These are phyloP conservation scores for Drosophila tsacasi DNA, from an alignment of 1,140 invertebrate species.

Conservation along the genomic window DNA sequence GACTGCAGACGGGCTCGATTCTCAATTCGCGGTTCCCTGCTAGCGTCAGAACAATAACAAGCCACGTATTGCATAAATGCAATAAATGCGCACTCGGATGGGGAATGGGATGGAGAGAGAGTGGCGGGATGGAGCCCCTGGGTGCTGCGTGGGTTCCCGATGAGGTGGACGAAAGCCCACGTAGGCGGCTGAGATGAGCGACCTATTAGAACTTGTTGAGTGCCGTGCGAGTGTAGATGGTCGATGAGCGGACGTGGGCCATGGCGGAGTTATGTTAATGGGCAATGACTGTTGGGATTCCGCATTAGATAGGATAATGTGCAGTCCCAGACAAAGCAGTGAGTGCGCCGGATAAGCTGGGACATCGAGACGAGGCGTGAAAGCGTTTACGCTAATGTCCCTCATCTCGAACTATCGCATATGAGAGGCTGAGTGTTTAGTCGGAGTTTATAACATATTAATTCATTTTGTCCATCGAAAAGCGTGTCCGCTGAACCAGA, in stretches of 20 bases:
- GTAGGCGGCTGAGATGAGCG: conserved; percentile 36
- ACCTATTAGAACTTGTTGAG: conserved; percentile 78
- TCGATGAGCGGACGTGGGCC: conserved; percentile 44
- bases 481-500: background rate
- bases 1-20: conserved; percentile 16
- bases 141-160: conserved; percentile 51
- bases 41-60: conserved; percentile 76
- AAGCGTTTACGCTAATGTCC: conserved; percentile 55
- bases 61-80: conserved; percentile 81
- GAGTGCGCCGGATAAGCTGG: conserved; percentile 48
- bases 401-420: conserved; percentile 28
- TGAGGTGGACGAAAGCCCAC: conserved; percentile 33
- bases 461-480: background rate
- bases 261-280: conserved; percentile 71
- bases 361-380: conserved; percentile 26
- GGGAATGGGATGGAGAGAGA: background rate
- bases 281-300: conserved; percentile 77
- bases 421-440: conserved; percentile 1
- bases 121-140: background rate
- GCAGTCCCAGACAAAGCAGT: conserved; percentile 42
- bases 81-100: conserved; percentile 56
- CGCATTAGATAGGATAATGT: conserved; percentile 74
- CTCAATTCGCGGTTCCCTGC: conserved; percentile 17
- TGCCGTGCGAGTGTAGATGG: conserved; percentile 57
- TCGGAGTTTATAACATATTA: background rate